phyloP scores from a whole-genome alignment of 2,797 vertebrate genomes.

The Pachyuromys duprasi region DNA sequence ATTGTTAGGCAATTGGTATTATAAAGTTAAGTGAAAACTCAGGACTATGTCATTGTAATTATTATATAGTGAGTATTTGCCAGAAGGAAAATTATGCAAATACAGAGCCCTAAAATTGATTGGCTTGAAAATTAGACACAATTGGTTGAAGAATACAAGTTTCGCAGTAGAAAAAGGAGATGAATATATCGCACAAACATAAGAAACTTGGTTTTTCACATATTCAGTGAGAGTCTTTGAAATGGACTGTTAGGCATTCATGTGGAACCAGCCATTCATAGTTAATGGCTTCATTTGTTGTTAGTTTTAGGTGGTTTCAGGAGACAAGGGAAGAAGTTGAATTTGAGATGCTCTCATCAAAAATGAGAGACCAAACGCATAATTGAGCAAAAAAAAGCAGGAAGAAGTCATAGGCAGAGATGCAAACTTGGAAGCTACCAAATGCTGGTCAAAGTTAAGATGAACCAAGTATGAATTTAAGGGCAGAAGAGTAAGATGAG shows the following conservation, averaged over 20 bases:
- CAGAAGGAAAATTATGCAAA: conserved; percentile 16
- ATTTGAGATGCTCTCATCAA: background rate
- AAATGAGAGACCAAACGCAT: background rate
- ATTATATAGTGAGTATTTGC: background rate
- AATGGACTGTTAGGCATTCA: background rate
- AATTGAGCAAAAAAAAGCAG: background rate
- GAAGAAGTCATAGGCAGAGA: background rate
- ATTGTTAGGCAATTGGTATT: background rate
- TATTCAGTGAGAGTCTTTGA: background rate
- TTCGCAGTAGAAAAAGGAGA: background rate
- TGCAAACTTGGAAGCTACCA: background rate
- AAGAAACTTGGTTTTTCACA: background rate
- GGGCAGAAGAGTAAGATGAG: background rate
- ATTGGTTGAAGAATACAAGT: conserved; percentile 12
- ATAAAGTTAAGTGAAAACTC: conserved; percentile 50
- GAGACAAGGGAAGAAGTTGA: background rate
- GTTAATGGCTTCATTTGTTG: background rate
- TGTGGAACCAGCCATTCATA: background rate
- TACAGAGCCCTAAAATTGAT: background rate
- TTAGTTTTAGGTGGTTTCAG: background rate
- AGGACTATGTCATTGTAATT: background rate
- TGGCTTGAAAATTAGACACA: conserved; percentile 10
- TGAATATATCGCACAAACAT: background rate
- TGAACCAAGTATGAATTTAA: background rate
- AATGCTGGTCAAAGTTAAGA: background rate